Evolutionary conservation across 2,113 vertebrate genomes (phyloP).

Genomic region (Bos indicus): DNA sequence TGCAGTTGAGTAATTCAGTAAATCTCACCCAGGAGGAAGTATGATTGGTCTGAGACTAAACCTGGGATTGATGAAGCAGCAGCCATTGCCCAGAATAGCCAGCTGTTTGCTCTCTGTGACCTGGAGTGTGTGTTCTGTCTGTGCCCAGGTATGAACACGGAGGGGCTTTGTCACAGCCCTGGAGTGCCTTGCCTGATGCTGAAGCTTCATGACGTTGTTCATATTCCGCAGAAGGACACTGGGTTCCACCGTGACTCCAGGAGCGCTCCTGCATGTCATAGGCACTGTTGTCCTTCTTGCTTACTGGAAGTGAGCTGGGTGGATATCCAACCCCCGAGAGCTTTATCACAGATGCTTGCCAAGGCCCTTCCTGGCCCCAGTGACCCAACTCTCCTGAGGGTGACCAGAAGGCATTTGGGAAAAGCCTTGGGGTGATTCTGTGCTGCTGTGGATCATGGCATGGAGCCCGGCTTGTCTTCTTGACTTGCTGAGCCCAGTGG

Average conservation of each 20-base stretch:
- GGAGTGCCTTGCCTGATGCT: background rate
- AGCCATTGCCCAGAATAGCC: no score
- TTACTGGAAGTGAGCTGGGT: background rate
- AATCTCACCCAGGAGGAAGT: background rate
- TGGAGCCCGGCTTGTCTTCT: background rate
- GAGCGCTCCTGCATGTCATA: background rate
- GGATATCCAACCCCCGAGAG: background rate
- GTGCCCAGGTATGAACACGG: background rate
- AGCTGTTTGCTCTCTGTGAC: background rate
- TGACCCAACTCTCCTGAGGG: background rate
- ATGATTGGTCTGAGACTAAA: background rate
- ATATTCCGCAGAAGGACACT: rapidly evolving
- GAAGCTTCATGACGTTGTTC: background rate
- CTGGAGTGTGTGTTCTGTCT: background rate
- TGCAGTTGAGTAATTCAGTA: background rate
- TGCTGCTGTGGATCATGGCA: background rate
- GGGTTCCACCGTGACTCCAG: background rate
- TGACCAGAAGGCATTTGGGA: background rate
- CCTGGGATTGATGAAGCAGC: no score
- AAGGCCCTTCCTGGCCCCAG: background rate
- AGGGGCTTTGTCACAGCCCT: background rate
- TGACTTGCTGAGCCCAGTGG: background rate
- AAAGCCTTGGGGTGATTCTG: background rate
- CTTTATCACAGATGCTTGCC: background rate
- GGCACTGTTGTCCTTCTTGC: background rate